Base-by-base conservation (phyloP, 2,888 invertebrate species). In the Drosophila niveifrons region DNA sequence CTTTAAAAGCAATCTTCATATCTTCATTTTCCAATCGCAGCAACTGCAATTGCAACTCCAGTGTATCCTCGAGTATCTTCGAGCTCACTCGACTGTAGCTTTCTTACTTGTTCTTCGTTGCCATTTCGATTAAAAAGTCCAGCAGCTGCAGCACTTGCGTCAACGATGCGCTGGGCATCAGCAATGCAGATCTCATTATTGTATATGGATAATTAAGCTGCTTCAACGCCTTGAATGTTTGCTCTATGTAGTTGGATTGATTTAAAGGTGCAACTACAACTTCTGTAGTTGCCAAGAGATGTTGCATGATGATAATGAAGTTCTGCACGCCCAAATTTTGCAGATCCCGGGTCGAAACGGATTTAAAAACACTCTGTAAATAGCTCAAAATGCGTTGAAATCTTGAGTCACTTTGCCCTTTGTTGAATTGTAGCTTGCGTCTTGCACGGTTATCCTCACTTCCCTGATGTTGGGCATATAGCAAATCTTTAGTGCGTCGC, bases 61-160 rank as follows among this genome's bases (percentile, higher is more conserved):
- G 39, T 9, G 18, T n/a, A n/a, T n/a, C n/a, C n/a, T n/a, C n/a
- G n/a, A n/a, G n/a, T n/a, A n/a, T n/a, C n/a, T n/a, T n/a, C n/a
- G n/a, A n/a, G n/a, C n/a, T n/a, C n/a, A n/a, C n/a, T n/a, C n/a
- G n/a, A n/a, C n/a, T n/a, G n/a, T n/a, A n/a, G n/a, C n/a, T n/a
- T n/a, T n/a, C n/a, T n/a, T n/a, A n/a, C n/a, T n/a, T n/a, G n/a
- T n/a, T n/a, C 11, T 2, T 15, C 2, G 69, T 23, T 13, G 46
- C 51, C 17, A 75, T 52, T 17, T 88, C 80, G 9, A 78, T 13
- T 1, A 85, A 47, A 64, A 78, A 83, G 34, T 80, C 61, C 23
- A 83, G 23, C 18, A 88, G 29, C 17, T 59, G 50, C 4, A 75
- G 7, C 4, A 75, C 48, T 18, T 69, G 59, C 3, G 29, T 29